Evolutionary conservation across 2,888 invertebrate species (phyloP).

Genomic region (Ametastegia equiseti): DNA sequence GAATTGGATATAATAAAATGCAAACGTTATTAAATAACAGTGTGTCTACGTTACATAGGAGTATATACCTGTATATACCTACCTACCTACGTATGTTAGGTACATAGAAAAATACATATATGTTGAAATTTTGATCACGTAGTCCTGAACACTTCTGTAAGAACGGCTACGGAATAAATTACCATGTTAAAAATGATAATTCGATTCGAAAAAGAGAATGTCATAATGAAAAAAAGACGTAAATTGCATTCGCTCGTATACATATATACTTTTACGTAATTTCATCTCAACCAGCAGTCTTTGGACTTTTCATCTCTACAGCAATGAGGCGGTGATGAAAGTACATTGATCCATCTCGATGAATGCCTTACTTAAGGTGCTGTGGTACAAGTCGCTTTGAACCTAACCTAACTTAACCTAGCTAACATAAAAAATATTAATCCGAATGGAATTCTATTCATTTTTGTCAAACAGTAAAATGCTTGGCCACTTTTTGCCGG

Average conservation of each 20-base stretch:
- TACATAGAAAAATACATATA: no score
- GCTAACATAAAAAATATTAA: no score
- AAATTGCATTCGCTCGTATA: neutral
- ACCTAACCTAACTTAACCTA: no score
- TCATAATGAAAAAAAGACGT: neutral
- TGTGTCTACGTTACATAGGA: no score
- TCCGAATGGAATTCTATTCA: no score
- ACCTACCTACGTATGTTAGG: neutral
- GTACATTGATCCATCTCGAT: no score
- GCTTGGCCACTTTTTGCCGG: no score
- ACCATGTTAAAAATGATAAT: neutral
- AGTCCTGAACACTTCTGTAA: neutral
- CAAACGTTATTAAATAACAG: neutral
- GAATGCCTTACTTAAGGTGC: no score
- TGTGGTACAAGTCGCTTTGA: no score
- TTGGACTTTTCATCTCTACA: no score
- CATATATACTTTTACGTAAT: neutral
- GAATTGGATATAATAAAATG: neutral
- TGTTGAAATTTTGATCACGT: slow-evolving; percentile 6
- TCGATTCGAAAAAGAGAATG: neutral
- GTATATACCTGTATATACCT: neutral
- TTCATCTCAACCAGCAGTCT: neutral
- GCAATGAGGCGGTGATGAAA: no score
- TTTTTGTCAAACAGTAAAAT: no score
- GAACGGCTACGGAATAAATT: neutral